These are phyloP conservation scores for Hippoglossus stenolepis DNA, from an alignment of 2,113 vertebrate genomes.

Conservation along the genomic window DNA sequence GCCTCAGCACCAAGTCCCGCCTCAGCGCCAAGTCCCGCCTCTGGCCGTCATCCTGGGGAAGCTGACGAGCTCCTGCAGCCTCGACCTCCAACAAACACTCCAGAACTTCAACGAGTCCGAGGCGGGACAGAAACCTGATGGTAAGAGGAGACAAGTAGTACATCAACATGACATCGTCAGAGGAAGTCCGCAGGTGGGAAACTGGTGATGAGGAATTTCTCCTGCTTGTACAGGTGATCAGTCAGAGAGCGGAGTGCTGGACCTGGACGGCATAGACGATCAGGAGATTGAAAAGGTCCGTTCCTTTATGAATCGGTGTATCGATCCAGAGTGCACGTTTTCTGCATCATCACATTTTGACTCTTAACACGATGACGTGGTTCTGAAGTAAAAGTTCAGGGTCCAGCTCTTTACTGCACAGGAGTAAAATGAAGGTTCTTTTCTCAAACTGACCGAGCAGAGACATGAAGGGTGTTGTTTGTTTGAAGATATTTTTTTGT, in stretches of 20 bases:
- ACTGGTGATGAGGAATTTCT: background rate
- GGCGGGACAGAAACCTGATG: conserved; percentile 63
- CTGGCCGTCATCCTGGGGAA: conserved; percentile 88
- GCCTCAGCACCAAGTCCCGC: conserved; percentile 46
- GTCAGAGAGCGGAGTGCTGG: conserved; percentile 88
- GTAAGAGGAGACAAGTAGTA: conserved; percentile 77
- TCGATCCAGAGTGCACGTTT: background rate
- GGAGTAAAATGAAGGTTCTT: too few relatives aligned
- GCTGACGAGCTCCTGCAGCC: conserved; percentile 86
- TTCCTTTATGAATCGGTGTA: background rate
- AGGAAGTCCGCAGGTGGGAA: too few relatives aligned
- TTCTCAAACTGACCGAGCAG: too few relatives aligned
- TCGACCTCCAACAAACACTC: conserved; percentile 90
- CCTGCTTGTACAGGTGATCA: conserved; percentile 76
- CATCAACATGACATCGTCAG: background rate
- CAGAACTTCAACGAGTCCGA: conserved; percentile 87
- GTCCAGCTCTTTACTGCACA: too few relatives aligned
- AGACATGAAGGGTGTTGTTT: too few relatives aligned
- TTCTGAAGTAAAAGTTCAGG: too few relatives aligned
- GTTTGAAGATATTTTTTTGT: too few relatives aligned
- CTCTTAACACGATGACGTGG: too few relatives aligned
- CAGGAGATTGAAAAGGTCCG: conserved; percentile 94
- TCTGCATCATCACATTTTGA: background rate
- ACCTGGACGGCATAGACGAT: conserved; percentile 95
- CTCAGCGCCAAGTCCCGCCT: conserved; percentile 67